These are phyloP conservation scores for Sebastes minor DNA, from an alignment of 2,797 vertebrate species.

Conservation along the genomic window DNA sequence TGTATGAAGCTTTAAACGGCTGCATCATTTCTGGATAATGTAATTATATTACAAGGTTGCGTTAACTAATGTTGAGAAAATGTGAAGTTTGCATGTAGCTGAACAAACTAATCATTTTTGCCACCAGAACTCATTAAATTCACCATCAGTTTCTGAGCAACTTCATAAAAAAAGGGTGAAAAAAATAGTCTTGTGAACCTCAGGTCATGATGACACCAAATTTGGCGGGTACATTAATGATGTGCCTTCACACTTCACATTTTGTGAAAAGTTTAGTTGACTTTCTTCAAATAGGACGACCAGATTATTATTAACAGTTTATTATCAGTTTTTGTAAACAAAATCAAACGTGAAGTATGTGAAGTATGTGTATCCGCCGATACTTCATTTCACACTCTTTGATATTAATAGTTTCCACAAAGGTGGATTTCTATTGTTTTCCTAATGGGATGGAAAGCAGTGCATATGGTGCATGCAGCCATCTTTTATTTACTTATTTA, in stretches of 20 bases:
- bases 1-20: not conserved
- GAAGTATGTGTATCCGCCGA: too few relatives aligned
- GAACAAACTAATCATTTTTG: not conserved
- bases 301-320: not conserved
- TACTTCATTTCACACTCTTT: not conserved
- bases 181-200: not conserved
- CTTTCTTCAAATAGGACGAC: not conserved
- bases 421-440: not conserved
- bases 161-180: not conserved
- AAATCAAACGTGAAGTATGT: not conserved
- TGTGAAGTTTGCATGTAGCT: not conserved
- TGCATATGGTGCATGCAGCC: not conserved
- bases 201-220: not conserved
- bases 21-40: not conserved
- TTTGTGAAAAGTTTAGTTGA: not conserved
- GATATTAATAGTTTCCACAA: slow-evolving; percentile 3
- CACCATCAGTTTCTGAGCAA: not conserved
- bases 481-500: not conserved
- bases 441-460: not conserved
- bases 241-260: not conserved
- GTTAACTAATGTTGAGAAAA: not conserved
- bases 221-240: not conserved
- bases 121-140: not conserved
- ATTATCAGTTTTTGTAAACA: not conserved
- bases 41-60: not conserved